phyloP scores from a whole-genome alignment of 2,888 invertebrate species.

The Scaptomyza reducta region DNA sequence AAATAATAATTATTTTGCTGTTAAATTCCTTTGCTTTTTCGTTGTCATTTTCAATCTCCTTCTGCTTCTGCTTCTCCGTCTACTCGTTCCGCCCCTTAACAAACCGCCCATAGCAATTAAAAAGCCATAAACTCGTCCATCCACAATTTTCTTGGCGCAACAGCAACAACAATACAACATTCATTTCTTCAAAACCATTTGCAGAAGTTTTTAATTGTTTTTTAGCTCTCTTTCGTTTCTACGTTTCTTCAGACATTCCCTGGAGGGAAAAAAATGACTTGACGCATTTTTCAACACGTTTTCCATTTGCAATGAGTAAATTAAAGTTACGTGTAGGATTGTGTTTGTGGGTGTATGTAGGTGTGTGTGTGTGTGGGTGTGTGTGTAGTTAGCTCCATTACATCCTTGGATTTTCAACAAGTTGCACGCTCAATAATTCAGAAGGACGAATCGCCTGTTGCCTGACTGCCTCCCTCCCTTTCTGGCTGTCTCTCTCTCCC shows the following conservation, averaged over 20 bases:
- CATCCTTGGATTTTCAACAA: slow-evolving; percentile 74
- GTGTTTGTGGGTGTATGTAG: slow-evolving; percentile 1
- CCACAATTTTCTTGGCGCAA: slow-evolving; percentile 49
- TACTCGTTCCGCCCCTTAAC: background rate
- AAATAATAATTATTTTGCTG: background rate
- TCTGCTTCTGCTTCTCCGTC: background rate
- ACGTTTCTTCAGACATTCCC: slow-evolving; percentile 43
- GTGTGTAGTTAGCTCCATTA: slow-evolving; percentile 24
- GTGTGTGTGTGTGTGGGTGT: slow-evolving; percentile 6
- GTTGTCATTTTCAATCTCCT: slow-evolving; percentile 8
- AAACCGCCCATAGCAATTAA: slow-evolving; percentile 56
- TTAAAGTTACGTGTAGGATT: slow-evolving; percentile 51
- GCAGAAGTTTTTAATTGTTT: slow-evolving; percentile 71
- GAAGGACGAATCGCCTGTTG: slow-evolving; percentile 70
- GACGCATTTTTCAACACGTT: slow-evolving; percentile 57
- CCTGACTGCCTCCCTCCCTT: slow-evolving; percentile 26
- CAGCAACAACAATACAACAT: background rate
- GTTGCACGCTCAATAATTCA: slow-evolving; percentile 75
- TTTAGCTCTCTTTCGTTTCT: slow-evolving; percentile 40
- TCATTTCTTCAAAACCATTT: slow-evolving; percentile 55
- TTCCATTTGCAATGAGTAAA: slow-evolving; percentile 67
- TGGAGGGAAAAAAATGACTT: slow-evolving; percentile 56
- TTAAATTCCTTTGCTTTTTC: background rate
- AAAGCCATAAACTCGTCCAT: slow-evolving; percentile 59
- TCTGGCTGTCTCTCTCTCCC: no score